Evolutionary conservation across 1,140 invertebrate species (phyloP).

Genomic region (Euwallacea fornicatus): DNA sequence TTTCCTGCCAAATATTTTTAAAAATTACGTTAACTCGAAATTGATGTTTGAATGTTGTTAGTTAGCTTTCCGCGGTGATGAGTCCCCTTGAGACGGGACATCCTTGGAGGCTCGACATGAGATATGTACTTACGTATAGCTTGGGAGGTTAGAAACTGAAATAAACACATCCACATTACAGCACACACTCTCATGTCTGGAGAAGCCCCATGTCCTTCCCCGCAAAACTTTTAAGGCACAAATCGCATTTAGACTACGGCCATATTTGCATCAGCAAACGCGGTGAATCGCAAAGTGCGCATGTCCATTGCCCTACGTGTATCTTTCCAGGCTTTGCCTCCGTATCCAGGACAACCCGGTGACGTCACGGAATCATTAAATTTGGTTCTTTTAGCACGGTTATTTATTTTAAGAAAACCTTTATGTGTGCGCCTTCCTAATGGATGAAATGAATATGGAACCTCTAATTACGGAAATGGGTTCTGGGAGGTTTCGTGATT

Average conservation of each 20-base stretch:
- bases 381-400: too few species aligned
- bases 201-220: background rate
- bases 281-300: background rate
- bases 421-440: too few species aligned
- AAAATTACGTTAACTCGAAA: too few species aligned
- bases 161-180: background rate
- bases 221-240: background rate
- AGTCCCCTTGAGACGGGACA: too few species aligned
- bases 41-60: too few species aligned
- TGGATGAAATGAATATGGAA: too few species aligned
- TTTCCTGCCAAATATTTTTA: too few species aligned
- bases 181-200: background rate
- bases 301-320: conserved; percentile 1
- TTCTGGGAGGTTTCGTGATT: too few species aligned
- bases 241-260: background rate
- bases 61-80: too few species aligned
- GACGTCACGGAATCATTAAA: conserved; percentile 26
- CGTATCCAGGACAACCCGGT: conserved; percentile 3
- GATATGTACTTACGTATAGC: background rate
- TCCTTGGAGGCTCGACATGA: too few species aligned
- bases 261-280: background rate
- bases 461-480: too few species aligned
- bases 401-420: too few species aligned
- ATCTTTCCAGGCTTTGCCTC: conserved; percentile 4
- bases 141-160: background rate